Base-by-base conservation (phyloP, 2,888 invertebrate species). In the Trachelus iudaicus region DNA sequence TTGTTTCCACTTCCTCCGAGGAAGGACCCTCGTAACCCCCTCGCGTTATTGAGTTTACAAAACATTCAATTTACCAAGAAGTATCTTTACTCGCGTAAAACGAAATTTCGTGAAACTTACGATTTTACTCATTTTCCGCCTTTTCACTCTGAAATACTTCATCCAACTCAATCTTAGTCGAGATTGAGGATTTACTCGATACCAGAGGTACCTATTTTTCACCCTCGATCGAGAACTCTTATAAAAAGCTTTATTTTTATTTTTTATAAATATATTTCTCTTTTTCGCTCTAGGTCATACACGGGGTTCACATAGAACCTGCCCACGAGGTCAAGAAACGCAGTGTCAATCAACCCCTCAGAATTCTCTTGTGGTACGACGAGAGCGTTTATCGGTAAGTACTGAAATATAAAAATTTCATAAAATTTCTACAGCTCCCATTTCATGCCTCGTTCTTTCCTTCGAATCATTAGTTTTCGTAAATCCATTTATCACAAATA, bases 301-400 rank as follows among this genome's bases (percentile, higher is more conserved):
- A 96, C 87, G 96, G 96, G 13, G 97, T 96, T 4, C 95, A 96
- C 88, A 94, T 97, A 85, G 97, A 97, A 85, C 94, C 96, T 15
- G 94, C 93, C 11, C 97, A 97, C 89, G 92, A 96, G 83, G 94
- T 97, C 89, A 95, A 94, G 88, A 97, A 96, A 89, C 93, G 97
- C 80, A 97, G 96, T 88, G 94, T 96, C 86, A 95, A 95, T 92
- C 97, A 97, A 87, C 96, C 96, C 0, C 92, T 98, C 84, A 94
- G 97, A 88, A 97, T 98, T 87, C 94, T 97, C 82, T 93, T 98
- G 84, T 95, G 95, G 89, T 98, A 98, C 89, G 98, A 98, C 90
- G 94, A 96, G 84, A 97, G 97, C 88, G 97, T 98, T 74, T 96
- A 96, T 92, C 95, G 96, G 97, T 97, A 90, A 94, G 94, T 91